phyloP scores from a whole-genome alignment of 1,140 invertebrate species.

The Phenacoccus solenopsis region DNA sequence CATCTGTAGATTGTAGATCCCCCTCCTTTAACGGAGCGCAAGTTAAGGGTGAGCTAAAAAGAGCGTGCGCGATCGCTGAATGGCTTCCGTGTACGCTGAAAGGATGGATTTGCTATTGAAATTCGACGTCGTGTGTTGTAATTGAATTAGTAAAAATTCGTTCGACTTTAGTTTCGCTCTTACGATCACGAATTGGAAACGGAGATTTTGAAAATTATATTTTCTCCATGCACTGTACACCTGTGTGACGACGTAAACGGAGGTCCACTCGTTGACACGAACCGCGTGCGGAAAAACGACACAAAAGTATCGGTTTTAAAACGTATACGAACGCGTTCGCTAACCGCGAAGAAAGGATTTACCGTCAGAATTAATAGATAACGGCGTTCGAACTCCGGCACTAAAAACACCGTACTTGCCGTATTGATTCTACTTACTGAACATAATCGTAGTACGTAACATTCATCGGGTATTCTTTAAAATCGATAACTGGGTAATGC shows the following conservation, averaged over 20 bases:
- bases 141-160: background rate
- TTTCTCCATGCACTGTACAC: background rate
- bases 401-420: constrained; percentile 11
- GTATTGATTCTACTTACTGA: constrained; percentile 14
- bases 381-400: constrained; percentile 7
- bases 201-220: background rate
- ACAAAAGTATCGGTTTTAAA: background rate
- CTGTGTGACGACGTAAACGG: background rate
- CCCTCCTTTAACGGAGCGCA: background rate
- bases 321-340: background rate
- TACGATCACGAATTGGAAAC: background rate
- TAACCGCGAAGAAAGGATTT: constrained; percentile 8
- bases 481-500: constrained; percentile 10
- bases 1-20: constrained; percentile 4
- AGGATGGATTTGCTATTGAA: background rate
- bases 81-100: background rate
- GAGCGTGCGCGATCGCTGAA: constrained; percentile 13
- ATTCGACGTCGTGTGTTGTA: background rate
- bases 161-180: background rate
- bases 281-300: background rate
- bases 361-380: constrained; percentile 11
- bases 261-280: background rate
- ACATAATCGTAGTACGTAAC: constrained; percentile 7
- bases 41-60: background rate
- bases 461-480: background rate